Conservation (phyloP, 2,797 vertebrate species). For the Crax fasciolata region DNA sequence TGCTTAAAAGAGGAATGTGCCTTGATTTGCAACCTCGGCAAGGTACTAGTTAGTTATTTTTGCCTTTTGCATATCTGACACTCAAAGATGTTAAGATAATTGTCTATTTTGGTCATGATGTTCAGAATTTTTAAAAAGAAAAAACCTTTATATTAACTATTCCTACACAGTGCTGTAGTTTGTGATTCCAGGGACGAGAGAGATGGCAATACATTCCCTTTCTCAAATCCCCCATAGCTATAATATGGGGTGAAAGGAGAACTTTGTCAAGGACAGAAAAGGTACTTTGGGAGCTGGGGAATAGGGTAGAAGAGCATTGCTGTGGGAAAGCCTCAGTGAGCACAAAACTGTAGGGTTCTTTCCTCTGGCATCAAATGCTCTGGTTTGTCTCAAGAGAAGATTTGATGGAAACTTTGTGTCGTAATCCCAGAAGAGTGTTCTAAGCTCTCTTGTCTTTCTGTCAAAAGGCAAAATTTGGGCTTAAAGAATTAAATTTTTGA, state of each 20-base stretch:
- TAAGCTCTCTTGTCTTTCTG: background rate
- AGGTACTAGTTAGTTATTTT: background rate
- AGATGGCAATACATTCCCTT: background rate
- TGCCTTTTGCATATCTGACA: background rate
- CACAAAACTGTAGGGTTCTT: conserved; percentile 29
- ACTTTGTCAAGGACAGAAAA: background rate
- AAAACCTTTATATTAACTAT: background rate
- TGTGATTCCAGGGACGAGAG: background rate
- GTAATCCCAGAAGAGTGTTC: background rate
- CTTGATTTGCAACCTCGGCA: background rate
- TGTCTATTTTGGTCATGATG: background rate
- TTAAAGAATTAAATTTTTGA: background rate
- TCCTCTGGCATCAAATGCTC: background rate
- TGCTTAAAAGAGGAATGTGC: background rate
- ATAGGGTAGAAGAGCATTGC: background rate
- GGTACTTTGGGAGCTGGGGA: background rate
- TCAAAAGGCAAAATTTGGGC: background rate
- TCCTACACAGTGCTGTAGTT: background rate
- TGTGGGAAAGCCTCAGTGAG: conserved; percentile 15
- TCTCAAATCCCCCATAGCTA: background rate
- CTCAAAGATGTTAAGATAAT: background rate
- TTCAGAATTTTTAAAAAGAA: conserved; percentile 1
- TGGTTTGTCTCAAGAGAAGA: background rate
- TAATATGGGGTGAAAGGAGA: background rate
- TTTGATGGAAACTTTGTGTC: background rate